Base-by-base conservation (phyloP, 2,888 invertebrate genomes). In the Calameuta pallipes region DNA sequence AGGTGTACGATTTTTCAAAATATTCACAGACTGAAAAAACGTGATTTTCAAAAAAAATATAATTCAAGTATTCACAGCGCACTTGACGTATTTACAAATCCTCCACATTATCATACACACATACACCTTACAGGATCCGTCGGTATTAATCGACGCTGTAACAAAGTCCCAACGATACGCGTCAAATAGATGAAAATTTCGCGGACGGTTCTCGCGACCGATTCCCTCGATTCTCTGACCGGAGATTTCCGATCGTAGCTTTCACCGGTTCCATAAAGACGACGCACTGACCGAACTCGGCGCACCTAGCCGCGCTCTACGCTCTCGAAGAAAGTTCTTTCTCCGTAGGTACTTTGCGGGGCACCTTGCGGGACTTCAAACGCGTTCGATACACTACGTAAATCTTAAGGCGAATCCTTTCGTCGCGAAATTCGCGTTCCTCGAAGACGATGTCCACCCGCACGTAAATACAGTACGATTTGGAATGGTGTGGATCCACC, bases 291-390 rank as follows among this genome's bases (percentile, higher is more conserved):
- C 82, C 82, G 81, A 84, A 83, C 83, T 80, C 76, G 75, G 71
- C 77, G 78, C 70, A 75, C 78, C 30, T 79, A 80, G 80, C 73
- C 80, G 79, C 79, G 84, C 83, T 84, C 80, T 80, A 75, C 83
- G 82, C 83, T 82, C 81, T 73, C 84, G 85, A 89, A 87, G 90
- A 90, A 90, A 90, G 90, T 90, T 90, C 87, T 87, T 86, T 87
- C 84, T 84, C 86, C 71, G 74, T 41, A 41, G 41, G 41, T 41
- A 41, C 41, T 41, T 41, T 41, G 41, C 41, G 41, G 56, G 56
- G 23, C 56, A 56, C 56, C 9, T 23, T 6, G 56, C 23, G 23
- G 23, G 56, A 56, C 23, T 56, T 56, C 9, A 56, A 56, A 56
- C 6, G 23, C 23, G 56, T 56, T 23, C 23, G 23, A 56, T 56